These are phyloP conservation scores for Rhabdomys dilectus DNA, from an alignment of 2,113 vertebrate genomes.

Conservation along the genomic window DNA sequence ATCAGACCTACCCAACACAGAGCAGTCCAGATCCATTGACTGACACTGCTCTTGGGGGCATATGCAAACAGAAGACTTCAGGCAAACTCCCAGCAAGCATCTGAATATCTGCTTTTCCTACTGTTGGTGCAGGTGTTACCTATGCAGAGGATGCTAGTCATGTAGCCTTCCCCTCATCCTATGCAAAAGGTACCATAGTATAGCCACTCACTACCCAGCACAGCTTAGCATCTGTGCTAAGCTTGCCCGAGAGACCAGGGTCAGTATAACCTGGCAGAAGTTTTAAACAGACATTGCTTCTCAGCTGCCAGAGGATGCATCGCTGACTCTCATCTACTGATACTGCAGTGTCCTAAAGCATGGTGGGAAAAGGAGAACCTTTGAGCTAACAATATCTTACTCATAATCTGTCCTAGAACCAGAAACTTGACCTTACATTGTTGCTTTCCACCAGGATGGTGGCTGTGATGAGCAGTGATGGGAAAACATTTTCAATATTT, in stretches of 20 bases:
- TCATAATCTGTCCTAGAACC: background rate
- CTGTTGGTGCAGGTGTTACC: background rate
- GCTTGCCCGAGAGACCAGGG: background rate
- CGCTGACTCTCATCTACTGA: background rate
- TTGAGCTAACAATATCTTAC: background rate
- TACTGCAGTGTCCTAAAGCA: background rate
- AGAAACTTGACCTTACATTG: background rate
- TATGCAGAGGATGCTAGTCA: background rate
- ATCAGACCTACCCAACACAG: too few relatives aligned
- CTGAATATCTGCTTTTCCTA: background rate
- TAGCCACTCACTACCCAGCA: too few relatives aligned
- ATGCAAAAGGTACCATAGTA: background rate
- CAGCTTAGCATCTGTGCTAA: background rate
- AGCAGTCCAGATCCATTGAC: background rate
- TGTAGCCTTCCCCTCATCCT: background rate
- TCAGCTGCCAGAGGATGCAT: background rate
- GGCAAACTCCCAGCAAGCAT: background rate
- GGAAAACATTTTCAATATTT: background rate
- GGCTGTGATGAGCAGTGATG: background rate
- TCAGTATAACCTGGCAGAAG: background rate
- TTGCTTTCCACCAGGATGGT: background rate
- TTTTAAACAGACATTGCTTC: background rate
- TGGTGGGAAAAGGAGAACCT: background rate
- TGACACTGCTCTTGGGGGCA: background rate
- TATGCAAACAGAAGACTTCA: background rate